These are phyloP conservation scores for Dipodomys stephensi DNA, from an alignment of 2,113 vertebrate species.

Conservation along the genomic window DNA sequence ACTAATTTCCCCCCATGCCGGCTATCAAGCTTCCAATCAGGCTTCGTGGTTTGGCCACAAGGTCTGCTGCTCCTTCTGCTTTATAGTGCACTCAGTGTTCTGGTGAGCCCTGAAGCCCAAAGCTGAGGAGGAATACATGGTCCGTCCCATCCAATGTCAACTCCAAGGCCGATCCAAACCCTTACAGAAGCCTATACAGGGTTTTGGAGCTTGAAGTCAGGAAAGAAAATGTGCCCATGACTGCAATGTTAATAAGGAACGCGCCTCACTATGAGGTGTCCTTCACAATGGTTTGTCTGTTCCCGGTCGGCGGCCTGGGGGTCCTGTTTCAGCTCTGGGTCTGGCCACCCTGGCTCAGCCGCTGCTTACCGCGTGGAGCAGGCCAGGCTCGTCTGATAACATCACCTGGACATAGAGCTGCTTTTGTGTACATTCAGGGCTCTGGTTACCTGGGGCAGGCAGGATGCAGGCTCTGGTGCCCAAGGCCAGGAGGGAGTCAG, in stretches of 20 bases:
- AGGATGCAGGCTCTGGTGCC: constrained; percentile 80
- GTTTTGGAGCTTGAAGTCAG: not conserved
- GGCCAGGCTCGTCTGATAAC: constrained; percentile 82
- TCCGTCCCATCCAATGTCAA: not conserved
- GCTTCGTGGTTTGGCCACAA: not conserved
- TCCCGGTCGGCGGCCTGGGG: constrained; percentile 57
- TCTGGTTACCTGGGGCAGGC: constrained; percentile 86
- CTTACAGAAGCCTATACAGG: not conserved
- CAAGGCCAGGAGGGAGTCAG: constrained; percentile 76
- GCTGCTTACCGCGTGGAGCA: constrained; percentile 75
- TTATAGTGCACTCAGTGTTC: not conserved
- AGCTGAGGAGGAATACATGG: accelerated
- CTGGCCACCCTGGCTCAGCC: constrained; percentile 86
- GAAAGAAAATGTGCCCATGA: constrained; percentile 36
- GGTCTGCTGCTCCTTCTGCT: accelerated
- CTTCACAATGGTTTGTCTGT: constrained; percentile 80
- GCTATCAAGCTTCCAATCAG: not conserved
- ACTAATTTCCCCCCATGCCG: not conserved
- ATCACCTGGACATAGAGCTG: constrained; percentile 78
- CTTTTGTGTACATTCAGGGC: constrained; percentile 85
- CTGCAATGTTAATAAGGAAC: constrained; percentile 48
- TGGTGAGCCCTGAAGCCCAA: not conserved
- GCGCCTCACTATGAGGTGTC: constrained; percentile 58
- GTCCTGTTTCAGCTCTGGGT: constrained; percentile 82
- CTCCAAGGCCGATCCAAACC: not conserved